Conservation (phyloP, 2,888 invertebrate genomes). For the Alentia gelatinosa region DNA sequence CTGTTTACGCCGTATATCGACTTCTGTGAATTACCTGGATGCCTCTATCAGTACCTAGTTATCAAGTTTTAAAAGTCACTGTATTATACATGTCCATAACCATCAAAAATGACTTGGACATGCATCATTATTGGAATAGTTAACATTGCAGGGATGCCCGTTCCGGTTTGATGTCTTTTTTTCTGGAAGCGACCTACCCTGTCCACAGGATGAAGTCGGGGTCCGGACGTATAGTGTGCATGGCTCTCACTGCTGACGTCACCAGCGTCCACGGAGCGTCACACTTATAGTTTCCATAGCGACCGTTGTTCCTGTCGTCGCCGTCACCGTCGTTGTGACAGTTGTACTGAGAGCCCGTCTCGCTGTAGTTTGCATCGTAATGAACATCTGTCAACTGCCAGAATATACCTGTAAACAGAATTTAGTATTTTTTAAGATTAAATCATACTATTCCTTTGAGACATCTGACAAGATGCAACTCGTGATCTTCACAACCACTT, state of each 20-base stretch:
- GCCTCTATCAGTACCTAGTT: too few relatives aligned
- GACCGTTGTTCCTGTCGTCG: constrained; percentile 9
- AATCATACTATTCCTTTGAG: background rate
- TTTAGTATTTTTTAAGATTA: background rate
- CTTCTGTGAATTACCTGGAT: too few relatives aligned
- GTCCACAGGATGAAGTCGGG: constrained; percentile 97
- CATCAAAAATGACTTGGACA: too few relatives aligned
- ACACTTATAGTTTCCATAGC: constrained; percentile 90
- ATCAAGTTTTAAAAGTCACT: too few relatives aligned
- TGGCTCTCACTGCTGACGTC: constrained; percentile 92
- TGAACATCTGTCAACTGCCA: constrained; percentile 98
- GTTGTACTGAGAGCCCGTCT: constrained; percentile 87
- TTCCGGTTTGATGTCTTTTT: too few relatives aligned
- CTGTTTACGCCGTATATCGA: too few relatives aligned
- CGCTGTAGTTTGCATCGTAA: constrained; percentile 91
- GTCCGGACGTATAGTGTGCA: constrained; percentile 91
- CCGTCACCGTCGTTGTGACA: constrained; percentile 66
- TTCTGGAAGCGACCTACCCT: constrained; percentile 85
- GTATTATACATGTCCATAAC: too few relatives aligned
- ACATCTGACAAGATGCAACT: background rate
- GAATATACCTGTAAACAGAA: constrained; percentile 88
- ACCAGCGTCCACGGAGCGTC: constrained; percentile 94
- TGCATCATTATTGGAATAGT: too few relatives aligned
- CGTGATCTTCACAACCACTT: background rate
- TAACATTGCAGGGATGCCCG: too few relatives aligned